Evolutionary conservation across 1,140 invertebrate genomes (phyloP), one percentile per base, ranked within the genome.

Genomic region (Drosophila arawakana): DNA sequence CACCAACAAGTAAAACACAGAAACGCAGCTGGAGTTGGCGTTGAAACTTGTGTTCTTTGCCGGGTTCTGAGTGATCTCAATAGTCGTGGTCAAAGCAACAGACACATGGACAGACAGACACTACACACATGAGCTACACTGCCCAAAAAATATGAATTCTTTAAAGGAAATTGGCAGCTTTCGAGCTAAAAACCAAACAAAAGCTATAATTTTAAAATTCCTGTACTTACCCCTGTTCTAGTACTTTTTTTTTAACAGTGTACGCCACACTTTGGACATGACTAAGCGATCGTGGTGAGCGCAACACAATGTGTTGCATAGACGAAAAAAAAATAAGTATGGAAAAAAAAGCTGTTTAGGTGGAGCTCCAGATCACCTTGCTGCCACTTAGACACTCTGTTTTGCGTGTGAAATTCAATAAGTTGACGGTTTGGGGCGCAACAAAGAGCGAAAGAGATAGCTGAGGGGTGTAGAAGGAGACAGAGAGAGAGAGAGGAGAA

Each of bases 361-460:
- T 78, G 82, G 72, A 71, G 84, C 69, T 82, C 46, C 37, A 58
- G 83, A 88, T 86, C 80, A 88, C 80, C 83, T 88, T 77, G 82
- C 76, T 60, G 39, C 58, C 49, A 69, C 58, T 65, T 81, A 70
- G 72, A 70, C 72, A 86, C 81, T 86, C 76, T 58, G 65, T 86
- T 88, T 86, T 88, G 83, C 83, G 84, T 88, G 83, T 88, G 83
- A 88, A 88, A 83, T 88, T 88, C 80, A 88, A 88, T 88, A 78
- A 88, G 77, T 78, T 43, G 54, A 66, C 39, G 39, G 67, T 49
- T 52, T 2, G 25, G 25, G 4, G 4, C 25, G 5, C 4, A 30
- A 4, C 6, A 0, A 30, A 30, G 25, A 30, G 25, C 6, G 25
- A 30, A 6, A 30, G 25, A 5, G 25, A 30, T 30, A 5, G 9